phyloP scores from a whole-genome alignment of 1,140 invertebrate species.

The Piezodorus guildinii region DNA sequence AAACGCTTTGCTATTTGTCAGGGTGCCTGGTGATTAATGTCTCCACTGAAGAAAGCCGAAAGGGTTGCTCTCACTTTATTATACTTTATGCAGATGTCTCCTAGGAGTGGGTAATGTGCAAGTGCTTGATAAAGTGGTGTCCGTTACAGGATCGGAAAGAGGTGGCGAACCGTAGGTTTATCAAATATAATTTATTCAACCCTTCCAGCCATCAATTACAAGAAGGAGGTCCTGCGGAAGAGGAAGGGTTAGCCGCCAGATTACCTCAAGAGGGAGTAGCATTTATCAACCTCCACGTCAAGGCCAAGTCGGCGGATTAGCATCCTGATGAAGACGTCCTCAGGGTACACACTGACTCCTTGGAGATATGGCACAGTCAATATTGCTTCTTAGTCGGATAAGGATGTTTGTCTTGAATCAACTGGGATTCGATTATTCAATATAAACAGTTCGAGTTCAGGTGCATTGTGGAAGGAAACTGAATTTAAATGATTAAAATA shows the following conservation, averaged over 20 bases:
- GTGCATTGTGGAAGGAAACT: too few relatives aligned
- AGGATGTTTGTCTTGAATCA: not conserved
- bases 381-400: too few relatives aligned
- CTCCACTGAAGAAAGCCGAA: not conserved
- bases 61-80: too few relatives aligned
- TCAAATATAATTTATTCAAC: conserved; percentile 12
- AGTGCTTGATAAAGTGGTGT: conserved; percentile 5
- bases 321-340: conserved; percentile 11
- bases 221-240: not conserved
- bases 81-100: conserved; percentile 8
- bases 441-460: not conserved
- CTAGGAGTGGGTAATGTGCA: not conserved
- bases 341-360: conserved; percentile 4
- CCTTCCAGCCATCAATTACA: conserved; percentile 6
- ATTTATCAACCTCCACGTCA: not conserved
- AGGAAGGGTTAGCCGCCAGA: not conserved
- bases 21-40: not conserved
- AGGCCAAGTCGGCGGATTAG: not conserved
- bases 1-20: too few relatives aligned
- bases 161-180: not conserved
- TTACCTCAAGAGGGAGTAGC: not conserved
- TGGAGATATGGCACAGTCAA: not conserved
- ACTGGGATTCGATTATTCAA: not conserved
- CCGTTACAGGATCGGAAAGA: conserved; percentile 1
- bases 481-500: too few relatives aligned